Base-by-base conservation (phyloP, 1,140 invertebrate species). In the Nymphalis io region DNA sequence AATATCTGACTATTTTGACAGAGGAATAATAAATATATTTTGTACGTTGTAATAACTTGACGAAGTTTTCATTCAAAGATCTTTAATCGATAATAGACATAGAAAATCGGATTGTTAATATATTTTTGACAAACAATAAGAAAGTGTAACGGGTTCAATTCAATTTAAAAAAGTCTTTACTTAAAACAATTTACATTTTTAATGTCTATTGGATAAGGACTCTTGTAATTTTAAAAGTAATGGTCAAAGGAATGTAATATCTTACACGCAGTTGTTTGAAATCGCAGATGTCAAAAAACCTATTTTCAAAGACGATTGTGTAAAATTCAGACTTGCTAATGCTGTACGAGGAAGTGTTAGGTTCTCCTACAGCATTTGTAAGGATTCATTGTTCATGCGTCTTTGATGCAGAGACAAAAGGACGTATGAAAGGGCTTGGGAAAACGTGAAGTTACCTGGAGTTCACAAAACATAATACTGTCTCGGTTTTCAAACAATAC, bases 371-470 rank as follows among this genome's bases (percentile, higher is more conserved):
- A 27, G 23, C 51, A 55, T 27, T 55, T 55, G 21, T 27, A 55
- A 55, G 51, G 51, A 27, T 55, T 27, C 51, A 55, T 55, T 55
- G 51, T 55, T 16, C 12, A 0, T 10, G 4, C 12, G 18, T n/a
- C 51, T 55, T 55, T 23, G 20, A 27, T 2, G 20, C 6, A 27
- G 12, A 55, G 20, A 55, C 42, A 46, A 61, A 46, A 48, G 60
- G 59, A 1, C 20, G 20, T 13, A 20, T 60, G 59, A 60, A 60
- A 60, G 59, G 42, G 33, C 39, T 60, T n/a, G 42, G 16, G 42
- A 48, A 11, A 21, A 16, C 40, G 12, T 44, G 15, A 23, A 23
- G 60, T 61, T 61, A 42, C 39, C 39, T 42, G 58, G 58, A 60
- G 2, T 20, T 33, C 11, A 11, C 27, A 33, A 33, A 21, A 13